These are phyloP conservation scores for Neosilurus mollespiculum DNA, from an alignment of 2,797 vertebrate genomes.

Conservation along the genomic window DNA sequence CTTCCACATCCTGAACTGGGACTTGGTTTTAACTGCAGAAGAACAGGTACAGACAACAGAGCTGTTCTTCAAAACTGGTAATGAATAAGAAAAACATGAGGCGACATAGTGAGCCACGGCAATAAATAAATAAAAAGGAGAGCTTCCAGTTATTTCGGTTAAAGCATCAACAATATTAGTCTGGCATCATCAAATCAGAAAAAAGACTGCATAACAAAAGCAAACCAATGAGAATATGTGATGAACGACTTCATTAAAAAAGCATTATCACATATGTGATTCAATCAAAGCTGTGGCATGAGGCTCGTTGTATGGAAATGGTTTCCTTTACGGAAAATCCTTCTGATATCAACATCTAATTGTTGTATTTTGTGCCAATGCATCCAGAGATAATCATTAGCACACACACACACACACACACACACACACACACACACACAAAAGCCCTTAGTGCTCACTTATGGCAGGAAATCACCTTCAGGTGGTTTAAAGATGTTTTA, in stretches of 20 bases:
- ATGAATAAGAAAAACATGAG: conserved; percentile 10
- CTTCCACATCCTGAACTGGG: not conserved
- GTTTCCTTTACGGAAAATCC: conserved; percentile 6
- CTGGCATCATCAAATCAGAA: conserved; percentile 1
- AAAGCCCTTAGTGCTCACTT: conserved; percentile 3
- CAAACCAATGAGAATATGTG: conserved; percentile 67
- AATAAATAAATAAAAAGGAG: not conserved
- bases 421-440: no score
- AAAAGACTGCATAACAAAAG: conserved; percentile 42
- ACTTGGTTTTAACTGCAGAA: not conserved
- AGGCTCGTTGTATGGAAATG: conserved; percentile 26
- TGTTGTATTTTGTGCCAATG: not conserved
- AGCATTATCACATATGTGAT: conserved; percentile 75
- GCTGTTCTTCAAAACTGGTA: conserved; percentile 24
- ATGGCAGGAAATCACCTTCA: conserved; percentile 28
- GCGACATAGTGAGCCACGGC: not conserved
- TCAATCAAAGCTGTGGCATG: conserved; percentile 50
- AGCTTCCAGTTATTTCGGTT: conserved; percentile 14
- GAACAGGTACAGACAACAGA: not conserved
- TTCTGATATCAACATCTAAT: conserved; percentile 16
- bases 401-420: no score
- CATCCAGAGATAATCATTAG: not conserved
- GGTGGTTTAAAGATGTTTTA: not conserved
- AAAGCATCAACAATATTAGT: conserved; percentile 39
- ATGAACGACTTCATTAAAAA: conserved; percentile 83